Evolutionary conservation across 2,888 invertebrate genomes (phyloP).

Genomic region (Oligia fasciuncula): DNA sequence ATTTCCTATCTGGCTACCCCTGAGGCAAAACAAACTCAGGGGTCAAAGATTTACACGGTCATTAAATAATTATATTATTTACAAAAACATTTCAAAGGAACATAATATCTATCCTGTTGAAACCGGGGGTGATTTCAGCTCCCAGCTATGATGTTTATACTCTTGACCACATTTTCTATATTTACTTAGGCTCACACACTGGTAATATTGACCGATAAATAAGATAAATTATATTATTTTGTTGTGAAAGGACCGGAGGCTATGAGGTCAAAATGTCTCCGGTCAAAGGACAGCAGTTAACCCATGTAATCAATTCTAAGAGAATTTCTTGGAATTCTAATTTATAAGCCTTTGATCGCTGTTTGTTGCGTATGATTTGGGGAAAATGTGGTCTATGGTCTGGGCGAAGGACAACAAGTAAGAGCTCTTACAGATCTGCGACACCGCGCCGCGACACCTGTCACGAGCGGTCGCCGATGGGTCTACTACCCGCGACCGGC

Average conservation of each 20-base stretch:
- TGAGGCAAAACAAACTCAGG: neutral
- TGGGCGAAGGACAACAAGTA: no score
- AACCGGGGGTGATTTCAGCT: neutral
- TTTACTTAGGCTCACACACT: slow-evolving; percentile 54
- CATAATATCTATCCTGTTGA: neutral
- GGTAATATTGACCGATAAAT: slow-evolving; percentile 53
- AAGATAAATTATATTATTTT: slow-evolving; percentile 57
- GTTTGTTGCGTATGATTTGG: neutral
- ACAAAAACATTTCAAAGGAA: slow-evolving; percentile 15
- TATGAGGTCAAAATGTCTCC: slow-evolving; percentile 24
- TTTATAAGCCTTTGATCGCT: neutral
- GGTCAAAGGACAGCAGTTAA: slow-evolving; percentile 31
- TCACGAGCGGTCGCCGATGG: no score
- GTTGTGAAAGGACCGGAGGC: slow-evolving; percentile 48
- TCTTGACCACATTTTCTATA: slow-evolving; percentile 28
- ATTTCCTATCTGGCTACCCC: neutral
- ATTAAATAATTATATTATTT: neutral
- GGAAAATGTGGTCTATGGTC: neutral
- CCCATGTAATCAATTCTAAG: slow-evolving; percentile 1
- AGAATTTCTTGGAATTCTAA: slow-evolving; percentile 4
- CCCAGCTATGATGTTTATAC: neutral
- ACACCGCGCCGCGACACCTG: no score
- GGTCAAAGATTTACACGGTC: neutral
- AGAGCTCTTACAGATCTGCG: no score
- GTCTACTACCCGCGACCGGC: no score